Conservation (phyloP, 2,888 invertebrate species). For the Arenicola marina region DNA sequence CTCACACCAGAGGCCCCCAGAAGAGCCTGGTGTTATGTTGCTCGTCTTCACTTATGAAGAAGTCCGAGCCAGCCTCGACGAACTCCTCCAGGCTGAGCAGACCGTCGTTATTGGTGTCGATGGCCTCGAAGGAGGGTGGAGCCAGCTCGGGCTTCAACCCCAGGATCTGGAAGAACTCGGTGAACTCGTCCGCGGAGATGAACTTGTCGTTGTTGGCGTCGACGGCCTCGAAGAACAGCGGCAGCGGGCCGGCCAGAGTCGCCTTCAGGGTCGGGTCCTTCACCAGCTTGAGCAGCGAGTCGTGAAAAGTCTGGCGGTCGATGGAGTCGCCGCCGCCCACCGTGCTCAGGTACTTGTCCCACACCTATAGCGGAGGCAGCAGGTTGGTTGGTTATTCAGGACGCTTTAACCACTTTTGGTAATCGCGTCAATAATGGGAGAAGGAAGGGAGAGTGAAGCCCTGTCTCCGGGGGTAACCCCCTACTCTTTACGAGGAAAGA, state of each 20-base stretch:
- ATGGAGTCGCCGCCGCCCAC: constrained; percentile 18
- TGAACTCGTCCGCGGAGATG: constrained; percentile 26
- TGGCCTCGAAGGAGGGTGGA: constrained; percentile 36
- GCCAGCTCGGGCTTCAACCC: constrained; percentile 24
- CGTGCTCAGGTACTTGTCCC: constrained; percentile 29
- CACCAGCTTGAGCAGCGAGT: constrained; percentile 19
- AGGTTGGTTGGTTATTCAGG: too few species aligned
- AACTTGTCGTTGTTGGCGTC: constrained; percentile 31
- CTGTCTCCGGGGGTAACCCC: too few species aligned
- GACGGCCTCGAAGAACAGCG: constrained; percentile 33
- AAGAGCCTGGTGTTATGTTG: constrained; percentile 34
- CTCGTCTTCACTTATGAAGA: constrained; percentile 39
- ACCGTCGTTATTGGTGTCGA: constrained; percentile 42
- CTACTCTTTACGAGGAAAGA: too few species aligned
- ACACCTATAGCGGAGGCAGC: constrained; percentile 24
- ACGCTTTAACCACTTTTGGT: too few species aligned
- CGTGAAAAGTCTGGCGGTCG: constrained; percentile 20
- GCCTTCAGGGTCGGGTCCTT: constrained; percentile 16
- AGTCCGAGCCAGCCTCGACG: constrained; percentile 44
- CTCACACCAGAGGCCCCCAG: constrained; percentile 33
- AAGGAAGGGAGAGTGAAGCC: too few species aligned
- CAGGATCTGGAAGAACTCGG: constrained; percentile 31
- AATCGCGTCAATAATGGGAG: too few species aligned
- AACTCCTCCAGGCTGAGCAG: constrained; percentile 43
- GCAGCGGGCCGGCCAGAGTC: constrained; percentile 29